phyloP scores from a whole-genome alignment of 2,888 invertebrate genomes.

The Incurvaria masculella region DNA sequence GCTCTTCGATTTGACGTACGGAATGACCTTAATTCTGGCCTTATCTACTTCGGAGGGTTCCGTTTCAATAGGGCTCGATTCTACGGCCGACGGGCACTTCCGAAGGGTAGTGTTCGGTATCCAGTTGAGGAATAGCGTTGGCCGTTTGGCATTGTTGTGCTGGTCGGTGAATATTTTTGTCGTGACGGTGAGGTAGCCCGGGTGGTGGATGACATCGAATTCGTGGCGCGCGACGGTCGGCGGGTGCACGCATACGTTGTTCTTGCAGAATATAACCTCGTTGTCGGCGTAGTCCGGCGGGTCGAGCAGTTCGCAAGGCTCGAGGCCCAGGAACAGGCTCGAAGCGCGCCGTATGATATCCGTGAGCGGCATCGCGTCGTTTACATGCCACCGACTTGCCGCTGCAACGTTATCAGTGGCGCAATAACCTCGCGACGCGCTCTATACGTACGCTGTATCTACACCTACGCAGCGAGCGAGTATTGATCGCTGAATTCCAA shows the following conservation, averaged over 20 bases:
- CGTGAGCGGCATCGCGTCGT: constrained; percentile 66
- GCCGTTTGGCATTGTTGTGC: constrained; percentile 70
- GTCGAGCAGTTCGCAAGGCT: constrained; percentile 58
- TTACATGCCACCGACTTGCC: neutral
- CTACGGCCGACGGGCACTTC: constrained; percentile 75
- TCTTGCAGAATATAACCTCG: constrained; percentile 87
- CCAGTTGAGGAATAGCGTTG: constrained; percentile 90
- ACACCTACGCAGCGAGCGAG: neutral
- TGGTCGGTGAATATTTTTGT: constrained; percentile 77
- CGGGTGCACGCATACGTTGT: constrained; percentile 97
- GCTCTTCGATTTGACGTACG: constrained; percentile 5
- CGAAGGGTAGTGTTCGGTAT: constrained; percentile 89
- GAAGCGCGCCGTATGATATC: constrained; percentile 76
- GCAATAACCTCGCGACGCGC: neutral
- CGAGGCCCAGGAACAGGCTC: constrained; percentile 72
- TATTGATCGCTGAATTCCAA: constrained; percentile 11
- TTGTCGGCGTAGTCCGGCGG: constrained; percentile 72
- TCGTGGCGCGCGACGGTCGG: constrained; percentile 80
- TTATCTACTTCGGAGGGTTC: constrained; percentile 36
- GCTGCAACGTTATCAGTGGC: neutral
- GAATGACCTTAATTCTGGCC: constrained; percentile 26
- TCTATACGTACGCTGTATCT: neutral
- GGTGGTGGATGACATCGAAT: constrained; percentile 84
- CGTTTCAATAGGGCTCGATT: constrained; percentile 51
- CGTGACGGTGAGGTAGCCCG: constrained; percentile 86